Evolutionary conservation across 2,113 vertebrate genomes (phyloP).

Genomic region (Orycteropus afer): DNA sequence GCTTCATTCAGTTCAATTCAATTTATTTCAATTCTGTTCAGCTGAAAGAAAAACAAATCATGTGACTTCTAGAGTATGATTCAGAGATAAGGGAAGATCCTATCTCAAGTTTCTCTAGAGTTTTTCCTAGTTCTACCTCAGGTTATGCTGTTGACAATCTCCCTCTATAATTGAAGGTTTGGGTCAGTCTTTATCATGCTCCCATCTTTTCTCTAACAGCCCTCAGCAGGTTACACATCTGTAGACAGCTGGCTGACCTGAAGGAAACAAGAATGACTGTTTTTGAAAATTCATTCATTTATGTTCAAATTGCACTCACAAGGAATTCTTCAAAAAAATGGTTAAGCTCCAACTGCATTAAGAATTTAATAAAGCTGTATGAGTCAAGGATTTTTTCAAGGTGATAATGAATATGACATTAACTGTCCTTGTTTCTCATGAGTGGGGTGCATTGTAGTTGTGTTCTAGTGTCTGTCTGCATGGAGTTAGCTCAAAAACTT

Average conservation of each 20-base stretch:
- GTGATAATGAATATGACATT: slow-evolving; percentile 62
- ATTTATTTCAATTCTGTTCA: slow-evolving; percentile 46
- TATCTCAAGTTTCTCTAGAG: background rate
- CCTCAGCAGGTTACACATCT: background rate
- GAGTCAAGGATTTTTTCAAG: slow-evolving; percentile 70
- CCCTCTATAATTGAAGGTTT: slow-evolving; percentile 10
- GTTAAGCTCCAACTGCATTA: slow-evolving; percentile 57
- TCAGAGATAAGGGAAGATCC: background rate
- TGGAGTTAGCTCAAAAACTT: slow-evolving; percentile 36
- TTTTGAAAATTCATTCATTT: slow-evolving; percentile 54
- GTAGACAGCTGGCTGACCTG: background rate
- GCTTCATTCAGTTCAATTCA: slow-evolving; percentile 38
- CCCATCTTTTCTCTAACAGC: slow-evolving; percentile 13
- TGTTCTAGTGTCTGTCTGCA: background rate
- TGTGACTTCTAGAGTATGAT: background rate
- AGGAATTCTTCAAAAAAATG: slow-evolving; percentile 66
- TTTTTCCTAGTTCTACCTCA: background rate
- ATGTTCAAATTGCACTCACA: slow-evolving; percentile 47
- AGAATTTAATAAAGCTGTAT: slow-evolving; percentile 70
- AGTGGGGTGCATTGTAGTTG: slow-evolving; percentile 36
- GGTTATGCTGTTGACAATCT: slow-evolving; percentile 11
- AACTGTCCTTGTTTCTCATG: slow-evolving; percentile 58
- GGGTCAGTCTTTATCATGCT: background rate
- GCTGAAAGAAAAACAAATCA: slow-evolving; percentile 51
- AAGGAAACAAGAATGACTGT: background rate